These are phyloP conservation scores for Pollenia labialis DNA, from an alignment of 2,888 invertebrate genomes.

Conservation along the genomic window DNA sequence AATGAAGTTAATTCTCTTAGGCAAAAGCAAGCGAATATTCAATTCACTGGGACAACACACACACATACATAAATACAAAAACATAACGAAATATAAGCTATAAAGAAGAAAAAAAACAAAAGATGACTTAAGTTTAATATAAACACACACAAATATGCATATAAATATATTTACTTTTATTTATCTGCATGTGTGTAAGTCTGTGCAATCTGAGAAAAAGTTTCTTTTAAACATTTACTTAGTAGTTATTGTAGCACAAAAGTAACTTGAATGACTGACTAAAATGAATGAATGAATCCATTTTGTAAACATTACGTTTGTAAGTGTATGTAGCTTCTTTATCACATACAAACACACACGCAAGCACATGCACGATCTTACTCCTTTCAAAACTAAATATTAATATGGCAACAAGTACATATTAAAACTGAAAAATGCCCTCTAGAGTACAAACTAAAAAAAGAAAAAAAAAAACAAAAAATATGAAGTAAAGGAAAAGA, in stretches of 20 bases:
- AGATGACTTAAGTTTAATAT: not conserved
- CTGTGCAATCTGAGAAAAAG: conserved; percentile 2
- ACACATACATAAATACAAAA: not conserved
- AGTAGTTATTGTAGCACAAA: conserved; percentile 41
- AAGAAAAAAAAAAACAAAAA: conserved; percentile 11
- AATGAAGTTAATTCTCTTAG: conserved; percentile 59
- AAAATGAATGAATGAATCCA: conserved; percentile 43
- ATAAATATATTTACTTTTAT: not conserved
- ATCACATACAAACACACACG: not conserved
- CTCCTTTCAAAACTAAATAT: conserved; percentile 3
- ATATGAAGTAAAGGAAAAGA: conserved; percentile 5
- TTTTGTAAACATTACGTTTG: conserved; percentile 19
- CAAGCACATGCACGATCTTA: not conserved
- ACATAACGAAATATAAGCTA: not conserved
- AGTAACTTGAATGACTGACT: conserved; percentile 37
- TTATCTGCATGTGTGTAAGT: not conserved
- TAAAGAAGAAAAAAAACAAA: not conserved
- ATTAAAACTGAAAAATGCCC: conserved; percentile 55
- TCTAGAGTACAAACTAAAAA: conserved; percentile 48
- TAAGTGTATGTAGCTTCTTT: not conserved
- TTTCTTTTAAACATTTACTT: conserved; percentile 49
- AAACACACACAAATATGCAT: not conserved
- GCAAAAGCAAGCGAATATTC: conserved; percentile 59
- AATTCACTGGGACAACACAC: conserved; percentile 33
- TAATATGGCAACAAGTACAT: conserved; percentile 60